Evolutionary conservation across 2,113 vertebrate genomes (phyloP), one percentile per base, ranked within the genome.

Genomic region (Leiothrix lutea): DNA sequence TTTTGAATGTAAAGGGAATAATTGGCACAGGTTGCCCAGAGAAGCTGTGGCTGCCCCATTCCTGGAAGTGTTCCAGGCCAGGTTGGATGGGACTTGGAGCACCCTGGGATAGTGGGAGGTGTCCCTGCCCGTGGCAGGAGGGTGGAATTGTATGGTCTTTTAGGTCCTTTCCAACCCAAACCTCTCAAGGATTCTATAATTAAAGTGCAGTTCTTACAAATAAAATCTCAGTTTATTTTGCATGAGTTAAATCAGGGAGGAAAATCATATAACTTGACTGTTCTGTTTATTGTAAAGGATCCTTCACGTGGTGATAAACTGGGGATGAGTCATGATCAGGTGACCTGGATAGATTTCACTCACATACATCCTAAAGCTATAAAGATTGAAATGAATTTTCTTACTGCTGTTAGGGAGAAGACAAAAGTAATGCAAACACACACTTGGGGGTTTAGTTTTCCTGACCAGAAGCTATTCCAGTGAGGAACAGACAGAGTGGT

Each of bases 301-400:
- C 29, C 33, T 73, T 91, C 14, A 6, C 0, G 0, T 75, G 22
- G 22, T 1, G 4, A 18, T 79, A 61, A 77, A 23, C 4, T 56
- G 38, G 35, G 75, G n/a, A 44, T 78, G 56, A 74, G 57, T 22
- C 53, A 11, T 1, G 14, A 24, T 78, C 20, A 33, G 23, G 53
- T 73, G 12, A 51, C 20, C 7, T 6, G 33, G 47, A 22, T 58
- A 3, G 44, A 25, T 70, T 93, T 88, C 35, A 36, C 14, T 77
- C 77, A 26, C 15, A 61, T 29, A 25, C 40, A 13, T 82, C 54
- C 31, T 64, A 22, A 45, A 91, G 62, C 42, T 85, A 40, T 69
- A 72, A 82, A 61, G 50, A 51, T 82, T 57, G 42, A 62, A 48
- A 51, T 53, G 6, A 64, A 21, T 13, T 40, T 90, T 36, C 18